Conservation (phyloP, 1,140 invertebrate genomes). For the Zaprionus ornatus region DNA sequence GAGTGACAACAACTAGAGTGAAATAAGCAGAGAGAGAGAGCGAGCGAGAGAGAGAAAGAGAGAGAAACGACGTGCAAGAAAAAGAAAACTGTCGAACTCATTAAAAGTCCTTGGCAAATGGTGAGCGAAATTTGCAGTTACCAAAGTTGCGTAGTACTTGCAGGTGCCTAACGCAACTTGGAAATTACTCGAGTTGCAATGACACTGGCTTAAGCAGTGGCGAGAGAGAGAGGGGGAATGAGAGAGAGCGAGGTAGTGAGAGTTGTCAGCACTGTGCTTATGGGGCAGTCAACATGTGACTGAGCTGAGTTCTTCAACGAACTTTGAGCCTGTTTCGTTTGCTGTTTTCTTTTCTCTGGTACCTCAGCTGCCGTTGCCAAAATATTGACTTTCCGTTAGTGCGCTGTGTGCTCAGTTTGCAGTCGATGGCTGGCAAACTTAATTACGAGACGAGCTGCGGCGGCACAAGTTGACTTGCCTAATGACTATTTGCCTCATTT, state of each 20-base stretch:
- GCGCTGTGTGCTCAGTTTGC: not conserved
- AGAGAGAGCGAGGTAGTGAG: not conserved
- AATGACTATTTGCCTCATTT: constrained; percentile 41
- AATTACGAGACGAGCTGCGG: constrained; percentile 18
- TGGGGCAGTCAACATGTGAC: not conserved
- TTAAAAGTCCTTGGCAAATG: constrained; percentile 41
- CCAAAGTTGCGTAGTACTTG: constrained; percentile 22
- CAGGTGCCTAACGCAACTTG: constrained; percentile 10
- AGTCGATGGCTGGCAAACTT: constrained; percentile 13
- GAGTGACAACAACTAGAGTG: constrained; percentile 28
- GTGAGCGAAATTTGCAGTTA: constrained; percentile 24
- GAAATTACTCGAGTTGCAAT: not conserved
- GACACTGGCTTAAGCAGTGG: constrained; percentile 11
- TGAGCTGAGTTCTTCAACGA: not conserved
- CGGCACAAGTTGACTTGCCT: constrained; percentile 18
- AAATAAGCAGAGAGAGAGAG: constrained; percentile 28
- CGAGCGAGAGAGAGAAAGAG: not conserved
- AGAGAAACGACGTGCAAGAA: constrained; percentile 24
- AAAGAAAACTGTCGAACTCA: constrained; percentile 31
- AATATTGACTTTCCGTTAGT: constrained; percentile 38
- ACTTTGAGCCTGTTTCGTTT: not conserved
- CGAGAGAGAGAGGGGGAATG: not conserved
- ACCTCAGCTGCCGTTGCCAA: constrained; percentile 21
- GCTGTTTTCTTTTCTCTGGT: no score
- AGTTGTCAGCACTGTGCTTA: no score